A percentile compares a stretch with the other conserved stretches of the same genome.
phyloP scores from a whole-genome alignment of 1,140 invertebrate species.

The Heliconius melpomene region DNA sequence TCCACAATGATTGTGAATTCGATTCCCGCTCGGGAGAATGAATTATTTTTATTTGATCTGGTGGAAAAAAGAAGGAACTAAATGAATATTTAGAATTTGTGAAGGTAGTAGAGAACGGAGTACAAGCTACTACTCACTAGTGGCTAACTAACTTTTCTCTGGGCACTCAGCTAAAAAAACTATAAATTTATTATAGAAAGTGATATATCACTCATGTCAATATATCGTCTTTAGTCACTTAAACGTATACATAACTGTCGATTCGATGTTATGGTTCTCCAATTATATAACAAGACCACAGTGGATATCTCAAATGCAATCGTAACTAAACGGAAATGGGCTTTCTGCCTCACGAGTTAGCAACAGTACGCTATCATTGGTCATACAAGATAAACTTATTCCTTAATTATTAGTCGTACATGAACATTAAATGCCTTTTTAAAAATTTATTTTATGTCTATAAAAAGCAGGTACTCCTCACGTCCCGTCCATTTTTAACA shows the following conservation, averaged over 20 bases:
- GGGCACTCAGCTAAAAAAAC: background rate
- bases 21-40: too few relatives aligned
- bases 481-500: too few relatives aligned
- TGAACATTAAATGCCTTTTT: background rate
- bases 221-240: background rate
- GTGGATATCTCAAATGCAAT: conserved; percentile 4
- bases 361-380: background rate
- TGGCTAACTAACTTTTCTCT: background rate
- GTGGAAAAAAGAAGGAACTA: too few relatives aligned
- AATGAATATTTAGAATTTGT: too few relatives aligned
- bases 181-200: background rate
- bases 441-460: too few relatives aligned
- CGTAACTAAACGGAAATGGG: background rate
- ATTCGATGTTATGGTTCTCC: background rate
- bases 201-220: background rate
- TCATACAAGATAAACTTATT: background rate
- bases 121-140: too few relatives aligned
- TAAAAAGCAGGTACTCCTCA: too few relatives aligned
- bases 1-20: too few relatives aligned
- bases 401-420: background rate
- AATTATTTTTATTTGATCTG: too few relatives aligned
- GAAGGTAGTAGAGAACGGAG: too few relatives aligned
- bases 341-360: background rate
- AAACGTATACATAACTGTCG: background rate
- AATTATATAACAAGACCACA: background rate